Conservation (phyloP, 2,113 vertebrate genomes). For the Hyperoodon ampullatus region DNA sequence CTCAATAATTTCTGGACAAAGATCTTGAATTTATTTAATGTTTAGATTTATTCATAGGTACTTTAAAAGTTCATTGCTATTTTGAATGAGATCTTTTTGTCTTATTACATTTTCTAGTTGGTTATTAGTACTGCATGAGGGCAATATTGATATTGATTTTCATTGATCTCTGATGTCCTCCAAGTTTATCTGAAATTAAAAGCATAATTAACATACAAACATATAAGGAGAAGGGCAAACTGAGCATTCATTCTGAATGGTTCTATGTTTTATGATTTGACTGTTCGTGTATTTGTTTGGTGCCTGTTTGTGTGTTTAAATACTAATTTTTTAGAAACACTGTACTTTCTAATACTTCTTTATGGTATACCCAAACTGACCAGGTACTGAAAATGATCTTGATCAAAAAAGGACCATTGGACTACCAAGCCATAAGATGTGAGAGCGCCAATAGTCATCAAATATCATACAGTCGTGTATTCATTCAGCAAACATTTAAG, state of each 20-base stretch:
- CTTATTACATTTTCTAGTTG: not conserved
- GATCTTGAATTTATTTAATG: not conserved
- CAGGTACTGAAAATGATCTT: not conserved
- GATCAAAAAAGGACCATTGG: not conserved
- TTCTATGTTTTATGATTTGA: not conserved
- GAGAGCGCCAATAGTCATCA: not conserved
- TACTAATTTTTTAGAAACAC: not conserved
- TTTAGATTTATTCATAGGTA: not conserved
- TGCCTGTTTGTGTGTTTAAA: not conserved
- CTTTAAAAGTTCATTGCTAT: not conserved
- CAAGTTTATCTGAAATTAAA: not conserved
- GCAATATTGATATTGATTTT: not conserved
- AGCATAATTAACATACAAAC: not conserved
- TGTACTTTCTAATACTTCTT: not conserved
- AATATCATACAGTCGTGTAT: not conserved
- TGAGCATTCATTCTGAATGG: not conserved
- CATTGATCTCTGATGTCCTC: not conserved
- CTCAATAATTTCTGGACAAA: not conserved
- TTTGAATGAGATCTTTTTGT: not conserved
- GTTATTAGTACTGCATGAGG: not conserved
- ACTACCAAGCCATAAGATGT: not conserved
- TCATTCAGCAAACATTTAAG: not conserved
- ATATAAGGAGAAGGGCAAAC: not conserved
- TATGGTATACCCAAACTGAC: not conserved
- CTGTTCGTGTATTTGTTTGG: not conserved